Conservation (phyloP, 1,140 invertebrate species). For the Zeugodacus cucurbitae region DNA sequence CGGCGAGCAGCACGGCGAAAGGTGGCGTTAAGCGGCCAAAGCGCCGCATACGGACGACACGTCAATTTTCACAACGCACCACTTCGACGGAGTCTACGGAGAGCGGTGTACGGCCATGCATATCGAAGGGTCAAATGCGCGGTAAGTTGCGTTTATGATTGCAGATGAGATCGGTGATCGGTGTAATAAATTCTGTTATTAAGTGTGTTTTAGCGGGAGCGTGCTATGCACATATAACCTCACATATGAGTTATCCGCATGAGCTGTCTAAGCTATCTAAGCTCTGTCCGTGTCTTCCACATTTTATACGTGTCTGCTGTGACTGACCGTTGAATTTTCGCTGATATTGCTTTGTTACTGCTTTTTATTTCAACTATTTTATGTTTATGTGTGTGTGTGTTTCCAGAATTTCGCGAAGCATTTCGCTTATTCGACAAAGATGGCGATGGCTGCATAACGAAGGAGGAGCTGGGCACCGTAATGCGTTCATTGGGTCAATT, state of each 20-base stretch:
- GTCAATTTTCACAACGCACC: conserved; percentile 56
- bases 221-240: background rate
- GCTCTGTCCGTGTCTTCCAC: background rate
- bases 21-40: conserved; percentile 40
- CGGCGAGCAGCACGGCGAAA: background rate
- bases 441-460: conserved; percentile 87
- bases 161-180: background rate
- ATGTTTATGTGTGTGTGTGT: background rate
- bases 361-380: background rate
- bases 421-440: conserved; percentile 91
- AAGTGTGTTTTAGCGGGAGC: background rate
- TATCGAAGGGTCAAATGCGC: conserved; percentile 82
- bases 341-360: background rate
- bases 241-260: background rate
- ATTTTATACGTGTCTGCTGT: background rate
- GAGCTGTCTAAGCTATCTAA: background rate
- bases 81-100: conserved; percentile 51
- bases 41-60: conserved; percentile 57
- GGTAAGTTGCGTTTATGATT: conserved; percentile 64
- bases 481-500: conserved; percentile 88
- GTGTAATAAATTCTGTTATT: background rate
- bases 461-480: conserved; percentile 84
- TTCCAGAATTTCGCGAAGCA: conserved; percentile 83
- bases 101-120: conserved; percentile 67
- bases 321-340: background rate